Conservation (phyloP, 2,888 invertebrate species). For the Alcis repandata region DNA sequence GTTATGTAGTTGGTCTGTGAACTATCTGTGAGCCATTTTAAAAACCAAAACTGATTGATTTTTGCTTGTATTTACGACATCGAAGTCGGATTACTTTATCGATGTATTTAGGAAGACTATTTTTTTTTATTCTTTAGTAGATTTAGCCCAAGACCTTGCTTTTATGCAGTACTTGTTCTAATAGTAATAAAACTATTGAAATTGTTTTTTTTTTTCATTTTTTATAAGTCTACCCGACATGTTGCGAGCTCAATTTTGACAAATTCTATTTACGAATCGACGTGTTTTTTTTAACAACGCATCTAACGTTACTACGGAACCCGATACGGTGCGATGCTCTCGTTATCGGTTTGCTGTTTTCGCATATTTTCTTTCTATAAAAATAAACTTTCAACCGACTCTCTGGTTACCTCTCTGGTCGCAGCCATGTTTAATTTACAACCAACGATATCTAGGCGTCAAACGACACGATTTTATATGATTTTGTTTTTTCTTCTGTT, state of each 20-base stretch:
- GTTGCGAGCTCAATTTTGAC: constrained; percentile 17
- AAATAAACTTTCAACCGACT: constrained; percentile 49
- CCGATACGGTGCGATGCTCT: constrained; percentile 48
- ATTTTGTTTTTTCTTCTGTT: too few species aligned
- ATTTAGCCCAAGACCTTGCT: too few species aligned
- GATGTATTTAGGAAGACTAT: too few species aligned
- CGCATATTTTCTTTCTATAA: constrained; percentile 38
- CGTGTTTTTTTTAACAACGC: constrained; percentile 34
- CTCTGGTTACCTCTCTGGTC: constrained; percentile 53
- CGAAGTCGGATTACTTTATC: too few species aligned
- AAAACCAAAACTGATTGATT: too few species aligned
- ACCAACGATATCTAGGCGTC: not conserved
- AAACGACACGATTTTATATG: not conserved
- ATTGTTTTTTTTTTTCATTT: not conserved
- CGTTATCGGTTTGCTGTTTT: constrained; percentile 52
- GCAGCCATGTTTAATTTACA: not conserved
- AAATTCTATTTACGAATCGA: constrained; percentile 43
- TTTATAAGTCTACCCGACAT: not conserved
- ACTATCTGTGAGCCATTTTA: too few species aligned
- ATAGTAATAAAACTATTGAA: not conserved
- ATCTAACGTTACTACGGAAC: constrained; percentile 46
- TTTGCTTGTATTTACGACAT: too few species aligned
- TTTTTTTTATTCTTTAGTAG: too few species aligned
- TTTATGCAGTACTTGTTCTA: too few species aligned
- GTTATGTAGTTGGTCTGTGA: too few species aligned